Evolutionary conservation across 2,113 vertebrate species (phyloP).

Genomic region (Stigmatopora argus): DNA sequence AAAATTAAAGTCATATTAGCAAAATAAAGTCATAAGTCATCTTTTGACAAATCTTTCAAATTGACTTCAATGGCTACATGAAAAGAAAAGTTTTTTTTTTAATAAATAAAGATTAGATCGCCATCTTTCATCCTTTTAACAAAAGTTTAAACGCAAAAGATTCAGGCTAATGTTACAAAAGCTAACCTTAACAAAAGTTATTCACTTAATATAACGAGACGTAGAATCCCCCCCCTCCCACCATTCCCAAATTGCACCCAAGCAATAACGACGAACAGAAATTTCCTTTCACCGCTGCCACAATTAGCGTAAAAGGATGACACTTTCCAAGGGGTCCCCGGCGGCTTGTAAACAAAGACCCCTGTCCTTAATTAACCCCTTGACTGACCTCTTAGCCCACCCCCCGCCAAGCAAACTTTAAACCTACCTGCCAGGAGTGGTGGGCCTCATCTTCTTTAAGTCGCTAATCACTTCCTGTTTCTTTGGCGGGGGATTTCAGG

Average conservation of each 20-base stretch:
- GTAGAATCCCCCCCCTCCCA: too few relatives aligned
- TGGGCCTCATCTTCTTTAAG: conserved; percentile 49
- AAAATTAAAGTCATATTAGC: too few relatives aligned
- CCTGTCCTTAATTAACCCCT: conserved; percentile 63
- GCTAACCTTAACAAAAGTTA: neutral
- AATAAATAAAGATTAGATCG: too few relatives aligned
- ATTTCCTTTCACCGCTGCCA: conserved; percentile 38
- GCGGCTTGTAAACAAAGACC: conserved; percentile 52
- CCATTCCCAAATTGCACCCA: conserved; percentile 10
- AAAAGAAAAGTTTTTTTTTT: neutral
- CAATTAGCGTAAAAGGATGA: conserved; percentile 41
- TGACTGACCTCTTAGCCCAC: conserved; percentile 57
- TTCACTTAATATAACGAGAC: too few relatives aligned
- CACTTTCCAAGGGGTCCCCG: conserved; percentile 26
- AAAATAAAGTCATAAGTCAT: too few relatives aligned
- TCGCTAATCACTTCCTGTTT: conserved; percentile 65
- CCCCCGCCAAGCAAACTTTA: conserved; percentile 38
- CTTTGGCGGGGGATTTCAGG: conserved; percentile 60
- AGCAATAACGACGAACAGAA: conserved; percentile 26
- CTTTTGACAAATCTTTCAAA: too few relatives aligned
- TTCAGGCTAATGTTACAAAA: neutral
- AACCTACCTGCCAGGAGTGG: conserved; percentile 29
- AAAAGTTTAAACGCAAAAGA: too few relatives aligned
- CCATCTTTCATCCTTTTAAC: too few relatives aligned
- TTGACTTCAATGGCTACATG: too few relatives aligned